Conservation (phyloP, 2,888 invertebrate genomes). For the Megaustenia siamemsis region DNA sequence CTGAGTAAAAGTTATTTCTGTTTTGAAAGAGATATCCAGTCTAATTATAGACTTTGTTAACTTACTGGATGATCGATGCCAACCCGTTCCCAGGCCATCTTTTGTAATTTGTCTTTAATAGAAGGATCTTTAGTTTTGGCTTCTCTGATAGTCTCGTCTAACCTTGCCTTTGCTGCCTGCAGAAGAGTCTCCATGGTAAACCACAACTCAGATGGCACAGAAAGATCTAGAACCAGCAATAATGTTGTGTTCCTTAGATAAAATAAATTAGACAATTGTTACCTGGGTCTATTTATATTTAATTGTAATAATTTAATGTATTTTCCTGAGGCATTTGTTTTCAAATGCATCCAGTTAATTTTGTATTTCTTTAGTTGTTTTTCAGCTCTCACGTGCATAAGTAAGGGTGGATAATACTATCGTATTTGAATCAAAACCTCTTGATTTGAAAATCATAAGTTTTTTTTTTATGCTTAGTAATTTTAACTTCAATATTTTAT, state of each 20-base stretch:
- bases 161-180: constrained; percentile 70
- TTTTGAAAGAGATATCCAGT: neutral
- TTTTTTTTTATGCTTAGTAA: no score
- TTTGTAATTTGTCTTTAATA: constrained; percentile 77
- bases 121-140: constrained; percentile 66
- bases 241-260: constrained; percentile 82
- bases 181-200: constrained; percentile 83
- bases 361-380: no score
- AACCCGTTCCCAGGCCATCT: constrained; percentile 78
- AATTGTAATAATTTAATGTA: no score
- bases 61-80: constrained; percentile 79
- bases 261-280: neutral
- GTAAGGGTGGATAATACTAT: no score
- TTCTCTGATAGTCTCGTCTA: constrained; percentile 76
- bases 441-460: no score
- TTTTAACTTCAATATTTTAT: no score
- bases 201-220: constrained; percentile 88
- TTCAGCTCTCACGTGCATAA: no score
- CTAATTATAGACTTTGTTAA: neutral
- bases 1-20: neutral
- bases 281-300: neutral
- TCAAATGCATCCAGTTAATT: no score
- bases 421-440: no score
- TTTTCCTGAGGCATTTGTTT: no score
- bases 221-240: constrained; percentile 89